These are phyloP conservation scores for Tuberolachnus salignus DNA, from an alignment of 2,888 invertebrate genomes.

Conservation along the genomic window DNA sequence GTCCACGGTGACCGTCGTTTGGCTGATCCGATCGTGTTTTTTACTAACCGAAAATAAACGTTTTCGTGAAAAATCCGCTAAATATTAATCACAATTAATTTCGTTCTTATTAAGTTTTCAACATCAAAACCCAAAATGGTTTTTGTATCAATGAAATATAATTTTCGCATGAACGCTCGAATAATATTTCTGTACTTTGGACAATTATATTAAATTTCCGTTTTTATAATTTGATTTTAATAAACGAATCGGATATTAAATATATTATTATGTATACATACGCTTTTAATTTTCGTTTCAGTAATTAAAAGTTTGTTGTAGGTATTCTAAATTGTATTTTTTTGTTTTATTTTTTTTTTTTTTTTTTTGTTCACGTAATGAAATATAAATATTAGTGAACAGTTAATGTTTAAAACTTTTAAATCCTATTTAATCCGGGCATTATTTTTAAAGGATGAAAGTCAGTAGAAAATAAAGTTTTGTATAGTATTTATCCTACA, in stretches of 20 bases:
- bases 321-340: no score
- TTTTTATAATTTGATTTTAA: neutral
- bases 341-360: no score
- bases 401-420: constrained; percentile 30
- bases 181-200: no score
- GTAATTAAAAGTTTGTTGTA: neutral
- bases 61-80: no score
- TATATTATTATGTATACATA: neutral
- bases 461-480: constrained; percentile 24
- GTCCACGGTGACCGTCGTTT: no score
- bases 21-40: no score
- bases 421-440: constrained; percentile 12
- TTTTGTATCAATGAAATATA: no score
- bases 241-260: neutral
- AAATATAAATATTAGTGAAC: constrained; percentile 23
- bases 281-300: neutral
- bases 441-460: neutral
- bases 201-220: neutral
- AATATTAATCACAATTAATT: no score
- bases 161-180: no score
- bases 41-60: no score
- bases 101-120: no score
- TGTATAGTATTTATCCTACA: neutral
- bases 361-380: neutral
- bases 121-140: no score